These are phyloP conservation scores for Zoanthus sansibaricus DNA, from an alignment of 92 coral and sea anemone genomes.

Conservation along the genomic window DNA sequence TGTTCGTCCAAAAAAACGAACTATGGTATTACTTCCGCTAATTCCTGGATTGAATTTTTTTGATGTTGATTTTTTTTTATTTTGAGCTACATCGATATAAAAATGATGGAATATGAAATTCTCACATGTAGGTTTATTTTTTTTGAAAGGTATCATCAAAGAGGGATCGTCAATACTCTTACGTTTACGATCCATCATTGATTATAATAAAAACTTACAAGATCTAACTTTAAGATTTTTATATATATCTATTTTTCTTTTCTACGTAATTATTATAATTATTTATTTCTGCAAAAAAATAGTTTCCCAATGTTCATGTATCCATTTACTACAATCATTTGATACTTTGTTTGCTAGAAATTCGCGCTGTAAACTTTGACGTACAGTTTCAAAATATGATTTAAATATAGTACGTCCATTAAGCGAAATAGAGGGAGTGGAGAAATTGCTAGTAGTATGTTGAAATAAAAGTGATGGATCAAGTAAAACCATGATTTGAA, in stretches of 20 bases:
- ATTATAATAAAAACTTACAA: no score
- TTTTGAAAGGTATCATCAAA: background rate
- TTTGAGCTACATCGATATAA: background rate
- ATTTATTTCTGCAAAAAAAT: no score
- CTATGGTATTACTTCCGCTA: background rate
- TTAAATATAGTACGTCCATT: background rate
- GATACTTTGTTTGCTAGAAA: background rate
- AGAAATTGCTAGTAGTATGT: background rate
- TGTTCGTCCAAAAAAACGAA: background rate
- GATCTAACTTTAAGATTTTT: background rate
- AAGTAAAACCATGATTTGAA: background rate
- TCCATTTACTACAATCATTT: background rate
- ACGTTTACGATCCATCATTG: background rate
- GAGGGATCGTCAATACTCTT: background rate
- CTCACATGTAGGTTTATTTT: background rate
- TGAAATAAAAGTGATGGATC: background rate
- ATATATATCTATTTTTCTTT: background rate
- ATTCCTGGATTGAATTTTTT: background rate
- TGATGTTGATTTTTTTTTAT: no score
- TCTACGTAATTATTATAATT: no score
- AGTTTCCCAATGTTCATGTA: background rate
- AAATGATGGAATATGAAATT: background rate
- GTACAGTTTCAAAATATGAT: background rate
- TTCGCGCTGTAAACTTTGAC: background rate
- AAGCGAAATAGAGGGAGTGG: background rate